These are phyloP conservation scores for Aleiodes alternator DNA, from an alignment of 2,888 invertebrate species.

Conservation along the genomic window DNA sequence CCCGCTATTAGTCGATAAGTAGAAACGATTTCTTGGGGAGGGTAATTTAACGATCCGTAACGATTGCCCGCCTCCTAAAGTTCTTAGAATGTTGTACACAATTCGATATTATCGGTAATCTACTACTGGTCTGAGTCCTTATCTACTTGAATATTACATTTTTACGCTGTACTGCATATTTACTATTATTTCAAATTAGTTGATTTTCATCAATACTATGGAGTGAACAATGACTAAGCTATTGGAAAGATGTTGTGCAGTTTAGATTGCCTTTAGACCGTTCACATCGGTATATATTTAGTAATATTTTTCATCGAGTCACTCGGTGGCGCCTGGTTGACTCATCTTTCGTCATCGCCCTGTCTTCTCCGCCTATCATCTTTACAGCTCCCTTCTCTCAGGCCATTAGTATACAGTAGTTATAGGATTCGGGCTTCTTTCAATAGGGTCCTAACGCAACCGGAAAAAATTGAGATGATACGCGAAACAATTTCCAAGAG, in stretches of 20 bases:
- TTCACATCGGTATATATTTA: not conserved
- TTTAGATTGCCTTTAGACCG: not conserved
- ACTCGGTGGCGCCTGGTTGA: constrained; percentile 54
- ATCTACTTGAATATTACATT: constrained; percentile 31
- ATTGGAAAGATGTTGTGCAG: no score
- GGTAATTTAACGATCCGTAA: constrained; percentile 64
- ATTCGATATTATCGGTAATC: constrained; percentile 33
- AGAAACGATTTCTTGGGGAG: constrained; percentile 59
- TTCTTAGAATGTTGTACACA: constrained; percentile 50
- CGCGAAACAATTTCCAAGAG: constrained; percentile 44
- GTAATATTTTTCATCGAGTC: constrained; percentile 54
- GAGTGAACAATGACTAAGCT: no score
- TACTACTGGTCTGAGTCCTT: constrained; percentile 32
- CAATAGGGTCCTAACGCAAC: constrained; percentile 35
- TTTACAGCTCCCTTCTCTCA: not conserved
- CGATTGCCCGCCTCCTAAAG: constrained; percentile 58
- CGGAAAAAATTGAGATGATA: constrained; percentile 63
- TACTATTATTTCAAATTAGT: no score
- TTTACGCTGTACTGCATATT: no score
- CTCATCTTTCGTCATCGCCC: constrained; percentile 25
- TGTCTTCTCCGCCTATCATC: constrained; percentile 37
- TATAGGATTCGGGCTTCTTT: constrained; percentile 43
- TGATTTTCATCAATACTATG: no score
- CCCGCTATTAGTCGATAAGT: constrained; percentile 67
- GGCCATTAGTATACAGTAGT: constrained; percentile 49